Conservation (phyloP, 2,797 vertebrate species). For the Etheostoma perlongum region DNA sequence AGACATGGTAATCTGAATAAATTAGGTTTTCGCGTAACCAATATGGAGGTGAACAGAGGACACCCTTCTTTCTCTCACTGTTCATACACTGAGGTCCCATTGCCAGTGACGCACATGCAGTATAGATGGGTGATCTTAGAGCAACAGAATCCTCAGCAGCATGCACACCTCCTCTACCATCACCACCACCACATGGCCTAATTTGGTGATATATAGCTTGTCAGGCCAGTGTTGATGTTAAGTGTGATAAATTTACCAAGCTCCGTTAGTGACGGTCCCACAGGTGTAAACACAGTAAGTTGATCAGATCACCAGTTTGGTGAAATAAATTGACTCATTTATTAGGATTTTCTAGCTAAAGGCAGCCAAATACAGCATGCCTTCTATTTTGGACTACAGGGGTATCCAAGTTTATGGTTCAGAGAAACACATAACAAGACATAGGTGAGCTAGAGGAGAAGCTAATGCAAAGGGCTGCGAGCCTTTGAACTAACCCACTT, state of each 20-base stretch:
- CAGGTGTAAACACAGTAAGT: conserved; percentile 25
- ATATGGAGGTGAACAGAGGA: conserved; percentile 5
- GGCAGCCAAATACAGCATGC: background rate
- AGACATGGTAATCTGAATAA: background rate
- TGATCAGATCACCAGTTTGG: conserved; percentile 1
- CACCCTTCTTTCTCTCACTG: background rate
- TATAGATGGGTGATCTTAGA: conserved; percentile 7
- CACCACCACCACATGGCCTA: conserved; percentile 8
- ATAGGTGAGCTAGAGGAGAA: conserved; percentile 37
- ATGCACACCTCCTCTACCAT: conserved; percentile 5
- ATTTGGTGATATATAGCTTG: conserved; percentile 49
- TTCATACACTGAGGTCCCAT: background rate
- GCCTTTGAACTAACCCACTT: conserved; percentile 39
- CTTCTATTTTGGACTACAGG: background rate
- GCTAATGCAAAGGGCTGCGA: conserved; percentile 29
- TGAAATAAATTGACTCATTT: conserved; percentile 17
- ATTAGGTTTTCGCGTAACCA: background rate
- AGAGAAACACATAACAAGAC: conserved; percentile 4
- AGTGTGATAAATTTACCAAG: conserved; percentile 55
- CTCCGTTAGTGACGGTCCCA: background rate
- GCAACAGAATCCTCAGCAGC: background rate
- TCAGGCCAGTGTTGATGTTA: conserved; percentile 37
- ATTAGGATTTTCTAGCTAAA: conserved; percentile 12
- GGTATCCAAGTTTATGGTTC: conserved; percentile 2
- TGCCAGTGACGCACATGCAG: conserved; percentile 12